Percentiles rank a stretch among this genome's conserved stretches.
Conservation (phyloP, 1,140 invertebrate species). For the Bombus fervidus region DNA sequence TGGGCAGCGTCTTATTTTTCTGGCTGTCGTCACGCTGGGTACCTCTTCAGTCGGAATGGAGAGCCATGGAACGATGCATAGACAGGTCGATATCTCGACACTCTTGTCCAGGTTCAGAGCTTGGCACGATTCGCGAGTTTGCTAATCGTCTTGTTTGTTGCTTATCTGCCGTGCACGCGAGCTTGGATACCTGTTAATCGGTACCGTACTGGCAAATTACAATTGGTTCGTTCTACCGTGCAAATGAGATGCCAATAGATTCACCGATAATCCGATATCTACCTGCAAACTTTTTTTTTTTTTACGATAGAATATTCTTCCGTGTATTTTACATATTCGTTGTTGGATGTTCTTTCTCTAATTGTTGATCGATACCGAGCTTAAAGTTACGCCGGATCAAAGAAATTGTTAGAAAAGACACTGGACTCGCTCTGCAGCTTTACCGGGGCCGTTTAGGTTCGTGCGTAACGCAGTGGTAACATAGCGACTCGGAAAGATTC, state of each 20-base stretch:
- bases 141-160: slow-evolving; percentile 11
- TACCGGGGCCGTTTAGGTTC: no score
- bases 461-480: no score
- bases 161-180: slow-evolving; percentile 20
- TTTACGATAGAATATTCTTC: not conserved
- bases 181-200: not conserved
- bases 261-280: not conserved
- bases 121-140: not conserved
- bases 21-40: slow-evolving; percentile 78
- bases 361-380: not conserved
- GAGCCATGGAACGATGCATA: slow-evolving; percentile 78
- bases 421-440: no score
- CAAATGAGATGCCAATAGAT: not conserved
- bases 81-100: slow-evolving; percentile 69
- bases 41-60: slow-evolving; percentile 78
- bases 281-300: not conserved
- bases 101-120: not conserved
- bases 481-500: no score
- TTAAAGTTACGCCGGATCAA: not conserved
- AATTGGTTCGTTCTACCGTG: slow-evolving; percentile 8
- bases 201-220: not conserved
- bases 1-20: slow-evolving; percentile 78
- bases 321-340: not conserved
- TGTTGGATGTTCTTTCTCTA: not conserved
- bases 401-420: not conserved